phyloP scores from a whole-genome alignment of 2,888 invertebrate species.

The Aleiodes leptofemur region DNA sequence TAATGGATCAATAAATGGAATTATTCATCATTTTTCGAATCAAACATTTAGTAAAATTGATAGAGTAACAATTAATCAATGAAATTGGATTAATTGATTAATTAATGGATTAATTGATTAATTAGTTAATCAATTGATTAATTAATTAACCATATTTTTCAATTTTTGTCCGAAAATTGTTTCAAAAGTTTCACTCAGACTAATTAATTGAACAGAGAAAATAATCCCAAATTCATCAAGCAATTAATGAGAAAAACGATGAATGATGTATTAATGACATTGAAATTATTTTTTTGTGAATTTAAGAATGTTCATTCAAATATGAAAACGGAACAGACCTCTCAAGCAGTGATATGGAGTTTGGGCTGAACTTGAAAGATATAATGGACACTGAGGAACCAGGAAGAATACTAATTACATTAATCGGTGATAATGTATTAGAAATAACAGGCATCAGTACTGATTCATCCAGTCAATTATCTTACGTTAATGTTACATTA shows the following conservation, averaged over 20 bases:
- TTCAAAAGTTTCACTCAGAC: too few relatives aligned
- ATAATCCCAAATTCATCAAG: not conserved
- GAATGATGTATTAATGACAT: not conserved
- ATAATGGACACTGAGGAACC: conserved; percentile 44
- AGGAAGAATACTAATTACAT: conserved; percentile 40
- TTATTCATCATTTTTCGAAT: too few relatives aligned
- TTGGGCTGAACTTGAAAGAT: conserved; percentile 21
- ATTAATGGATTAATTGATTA: too few relatives aligned
- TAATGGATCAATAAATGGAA: too few relatives aligned
- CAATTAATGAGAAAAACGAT: not conserved
- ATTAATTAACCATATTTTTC: too few relatives aligned
- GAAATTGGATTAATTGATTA: too few relatives aligned
- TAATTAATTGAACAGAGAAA: too few relatives aligned
- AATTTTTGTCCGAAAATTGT: not conserved
- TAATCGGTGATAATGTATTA: conserved; percentile 24
- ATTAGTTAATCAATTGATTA: not conserved
- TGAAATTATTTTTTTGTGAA: not conserved
- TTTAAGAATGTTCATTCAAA: conserved; percentile 47
- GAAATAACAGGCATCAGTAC: not conserved
- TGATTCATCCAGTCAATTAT: not conserved
- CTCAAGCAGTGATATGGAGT: not conserved
- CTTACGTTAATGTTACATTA: conserved; percentile 39
- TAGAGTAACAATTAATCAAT: too few relatives aligned
- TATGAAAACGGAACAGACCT: conserved; percentile 45
- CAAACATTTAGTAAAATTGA: too few relatives aligned